A percentile compares a stretch with the other conserved stretches of the same genome.
phyloP scores from a whole-genome alignment of 1,140 invertebrate genomes.

The Archivesica marissinica region DNA sequence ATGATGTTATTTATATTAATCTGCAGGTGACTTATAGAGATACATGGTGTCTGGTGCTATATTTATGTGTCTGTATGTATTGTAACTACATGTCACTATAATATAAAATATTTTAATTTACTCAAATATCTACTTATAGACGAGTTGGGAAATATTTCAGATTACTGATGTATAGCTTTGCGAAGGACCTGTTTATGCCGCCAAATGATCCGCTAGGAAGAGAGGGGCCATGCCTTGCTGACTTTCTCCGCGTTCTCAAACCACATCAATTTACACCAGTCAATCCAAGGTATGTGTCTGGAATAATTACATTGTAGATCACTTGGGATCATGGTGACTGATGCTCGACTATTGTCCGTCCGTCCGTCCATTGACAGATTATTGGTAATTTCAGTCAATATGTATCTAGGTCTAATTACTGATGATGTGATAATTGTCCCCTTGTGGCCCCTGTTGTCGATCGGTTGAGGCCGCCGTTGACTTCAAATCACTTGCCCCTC shows the following conservation, averaged over 20 bases:
- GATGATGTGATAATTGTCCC: no score
- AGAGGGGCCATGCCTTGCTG: constrained; percentile 94
- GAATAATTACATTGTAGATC: neutral
- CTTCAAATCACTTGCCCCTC: no score
- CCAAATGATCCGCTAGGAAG: constrained; percentile 98
- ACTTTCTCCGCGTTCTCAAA: constrained; percentile 89
- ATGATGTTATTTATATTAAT: no score
- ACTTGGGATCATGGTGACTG: neutral
- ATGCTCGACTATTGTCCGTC: neutral
- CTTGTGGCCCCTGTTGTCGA: no score
- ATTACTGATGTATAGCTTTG: constrained; percentile 82
- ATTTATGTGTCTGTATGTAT: no score
- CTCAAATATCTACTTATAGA: no score
- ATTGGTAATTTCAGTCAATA: neutral
- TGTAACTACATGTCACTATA: no score
- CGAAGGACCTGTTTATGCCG: constrained; percentile 92
- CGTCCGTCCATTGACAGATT: neutral
- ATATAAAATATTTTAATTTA: no score
- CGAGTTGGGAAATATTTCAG: no score
- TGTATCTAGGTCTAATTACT: neutral
- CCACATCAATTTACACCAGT: neutral
- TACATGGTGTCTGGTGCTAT: no score
- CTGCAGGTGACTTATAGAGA: no score
- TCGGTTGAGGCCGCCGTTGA: no score
- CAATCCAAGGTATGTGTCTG: neutral